A percentile compares a stretch with the other conserved stretches of the same genome.
Conservation (phyloP, 2,888 invertebrate species). For the Strigamia transsilvanica region DNA sequence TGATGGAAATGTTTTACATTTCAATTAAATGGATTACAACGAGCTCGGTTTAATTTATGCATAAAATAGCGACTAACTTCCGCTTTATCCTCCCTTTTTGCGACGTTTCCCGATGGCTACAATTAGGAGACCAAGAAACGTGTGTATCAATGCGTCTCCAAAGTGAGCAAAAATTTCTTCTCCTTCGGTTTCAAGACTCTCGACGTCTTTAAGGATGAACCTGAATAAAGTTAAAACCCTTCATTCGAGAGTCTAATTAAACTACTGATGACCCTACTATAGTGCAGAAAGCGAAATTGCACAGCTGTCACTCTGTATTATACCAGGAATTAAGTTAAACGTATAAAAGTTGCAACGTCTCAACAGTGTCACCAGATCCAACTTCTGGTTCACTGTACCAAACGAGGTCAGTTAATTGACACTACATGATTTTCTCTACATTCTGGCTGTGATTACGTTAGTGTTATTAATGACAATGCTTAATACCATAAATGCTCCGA, state of each 20-base stretch:
- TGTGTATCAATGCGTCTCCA: neutral
- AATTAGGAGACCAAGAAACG: neutral
- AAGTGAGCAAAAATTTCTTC: too few relatives aligned
- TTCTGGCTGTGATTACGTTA: neutral
- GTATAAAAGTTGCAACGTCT: neutral
- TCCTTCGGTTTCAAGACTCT: too few relatives aligned
- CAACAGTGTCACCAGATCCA: neutral
- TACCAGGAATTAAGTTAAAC: conserved; percentile 11
- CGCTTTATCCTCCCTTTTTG: neutral
- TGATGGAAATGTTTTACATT: conserved; percentile 22
- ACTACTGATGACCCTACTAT: conserved; percentile 20
- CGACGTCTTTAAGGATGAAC: conserved; percentile 7
- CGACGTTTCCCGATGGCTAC: neutral
- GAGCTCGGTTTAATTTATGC: conserved; percentile 20
- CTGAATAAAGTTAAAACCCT: conserved; percentile 23
- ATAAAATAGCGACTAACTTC: neutral
- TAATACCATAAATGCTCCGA: too few relatives aligned
- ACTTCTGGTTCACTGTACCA: neutral
- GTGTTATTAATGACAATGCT: conserved; percentile 12
- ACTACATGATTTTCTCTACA: neutral
- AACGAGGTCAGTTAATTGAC: neutral
- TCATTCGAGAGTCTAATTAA: conserved; percentile 36
- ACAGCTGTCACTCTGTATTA: conserved; percentile 21
- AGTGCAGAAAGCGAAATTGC: conserved; percentile 3
- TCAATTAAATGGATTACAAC: conserved; percentile 34